Conservation (phyloP, 2,113 vertebrate species). For the Mirza zaza region DNA sequence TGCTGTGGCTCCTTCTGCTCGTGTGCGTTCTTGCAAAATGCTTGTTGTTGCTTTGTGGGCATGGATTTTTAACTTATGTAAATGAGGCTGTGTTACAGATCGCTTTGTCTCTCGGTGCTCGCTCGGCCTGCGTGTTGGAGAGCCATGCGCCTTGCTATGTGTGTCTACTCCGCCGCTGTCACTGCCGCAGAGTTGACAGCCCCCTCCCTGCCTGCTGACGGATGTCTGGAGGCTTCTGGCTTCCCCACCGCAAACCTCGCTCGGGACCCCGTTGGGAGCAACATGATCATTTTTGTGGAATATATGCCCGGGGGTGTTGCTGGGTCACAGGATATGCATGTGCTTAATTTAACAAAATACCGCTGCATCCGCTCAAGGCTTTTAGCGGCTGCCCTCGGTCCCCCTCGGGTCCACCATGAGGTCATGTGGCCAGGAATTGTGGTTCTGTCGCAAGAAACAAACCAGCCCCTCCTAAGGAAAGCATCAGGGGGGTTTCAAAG, state of each 20-base stretch:
- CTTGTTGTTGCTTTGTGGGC: neutral
- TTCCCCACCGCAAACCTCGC: neutral
- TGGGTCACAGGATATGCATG: neutral
- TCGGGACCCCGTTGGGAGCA: neutral
- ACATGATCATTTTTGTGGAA: neutral
- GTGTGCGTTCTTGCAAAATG: neutral
- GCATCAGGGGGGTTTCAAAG: neutral
- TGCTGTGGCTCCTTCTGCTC: neutral
- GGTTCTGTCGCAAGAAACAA: neutral
- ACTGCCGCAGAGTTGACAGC: neutral
- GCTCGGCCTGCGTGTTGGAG: neutral
- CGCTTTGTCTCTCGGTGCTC: neutral
- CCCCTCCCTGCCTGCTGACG: neutral
- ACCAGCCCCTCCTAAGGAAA: neutral
- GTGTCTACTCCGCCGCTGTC: fast-evolving
- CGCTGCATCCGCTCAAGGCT: neutral
- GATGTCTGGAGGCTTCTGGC: too few relatives aligned
- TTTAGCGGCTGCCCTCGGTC: neutral
- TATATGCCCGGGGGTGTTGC: neutral
- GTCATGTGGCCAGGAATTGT: neutral
- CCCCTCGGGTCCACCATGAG: neutral
- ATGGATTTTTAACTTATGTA: neutral
- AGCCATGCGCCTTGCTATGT: neutral
- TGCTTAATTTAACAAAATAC: neutral
- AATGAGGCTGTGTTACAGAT: neutral